phyloP scores from a whole-genome alignment of 2,888 invertebrate species.

The Zootermopsis nevadensis region DNA sequence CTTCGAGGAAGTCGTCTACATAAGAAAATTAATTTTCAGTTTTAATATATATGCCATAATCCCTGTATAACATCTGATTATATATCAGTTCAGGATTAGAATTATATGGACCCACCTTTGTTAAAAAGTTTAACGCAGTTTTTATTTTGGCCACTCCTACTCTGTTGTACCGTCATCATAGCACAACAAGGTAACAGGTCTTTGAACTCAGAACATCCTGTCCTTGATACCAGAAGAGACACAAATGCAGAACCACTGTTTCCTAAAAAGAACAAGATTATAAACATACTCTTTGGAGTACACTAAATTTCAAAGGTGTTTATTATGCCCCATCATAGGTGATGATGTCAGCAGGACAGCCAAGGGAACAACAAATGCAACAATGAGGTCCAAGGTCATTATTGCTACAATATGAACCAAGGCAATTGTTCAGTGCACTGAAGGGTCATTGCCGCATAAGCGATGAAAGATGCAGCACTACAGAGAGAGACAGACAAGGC shows the following conservation, averaged over 20 bases:
- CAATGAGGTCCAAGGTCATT: too few species aligned
- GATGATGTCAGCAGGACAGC: too few species aligned
- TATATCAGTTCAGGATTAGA: background rate
- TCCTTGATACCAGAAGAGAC: slow-evolving; percentile 19
- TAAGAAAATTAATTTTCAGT: background rate
- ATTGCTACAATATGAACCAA: too few species aligned
- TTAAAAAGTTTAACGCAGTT: slow-evolving; percentile 14
- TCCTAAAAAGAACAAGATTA: slow-evolving; percentile 28
- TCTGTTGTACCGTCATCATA: slow-evolving; percentile 5
- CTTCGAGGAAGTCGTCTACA: background rate
- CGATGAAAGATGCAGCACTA: too few species aligned
- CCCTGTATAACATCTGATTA: background rate
- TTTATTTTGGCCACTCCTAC: slow-evolving; percentile 20
- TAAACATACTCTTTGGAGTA: background rate
- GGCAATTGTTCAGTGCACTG: too few species aligned
- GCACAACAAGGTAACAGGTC: slow-evolving; percentile 16
- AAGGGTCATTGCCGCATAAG: too few species aligned
- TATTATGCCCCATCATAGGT: too few species aligned
- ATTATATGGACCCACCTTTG: background rate
- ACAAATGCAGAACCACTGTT: slow-evolving; percentile 42
- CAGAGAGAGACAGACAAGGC: too few species aligned
- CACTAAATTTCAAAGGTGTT: background rate
- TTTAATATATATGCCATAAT: background rate
- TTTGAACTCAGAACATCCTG: slow-evolving; percentile 9
- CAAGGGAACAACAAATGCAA: too few species aligned